Percentiles rank a stretch among this genome's conserved stretches.
phyloP scores from a whole-genome alignment of 1,140 invertebrate species.

The Steinernema khuongi region DNA sequence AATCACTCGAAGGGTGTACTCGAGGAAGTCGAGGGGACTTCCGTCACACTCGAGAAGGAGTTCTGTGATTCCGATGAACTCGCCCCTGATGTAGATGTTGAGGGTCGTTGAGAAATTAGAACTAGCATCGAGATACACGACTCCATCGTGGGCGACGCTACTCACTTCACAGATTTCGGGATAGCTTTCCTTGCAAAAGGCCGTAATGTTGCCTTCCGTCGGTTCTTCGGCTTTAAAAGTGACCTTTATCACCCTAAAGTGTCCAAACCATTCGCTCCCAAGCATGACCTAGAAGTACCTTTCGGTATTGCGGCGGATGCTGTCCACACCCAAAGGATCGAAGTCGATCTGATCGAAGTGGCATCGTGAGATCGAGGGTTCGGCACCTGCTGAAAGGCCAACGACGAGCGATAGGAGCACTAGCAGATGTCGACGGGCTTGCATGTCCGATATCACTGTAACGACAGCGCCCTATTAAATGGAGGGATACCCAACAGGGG shows the following conservation, averaged over 20 bases:
- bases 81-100: not conserved
- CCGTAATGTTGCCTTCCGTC: not conserved
- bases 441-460: too few species aligned
- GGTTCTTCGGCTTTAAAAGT: not conserved
- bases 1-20: conserved; percentile 24
- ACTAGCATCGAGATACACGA: not conserved
- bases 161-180: not conserved
- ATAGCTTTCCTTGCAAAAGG: not conserved
- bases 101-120: not conserved
- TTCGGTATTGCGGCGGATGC: not conserved
- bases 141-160: not conserved
- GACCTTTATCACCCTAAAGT: not conserved
- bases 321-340: not conserved
- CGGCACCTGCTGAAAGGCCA: too few species aligned
- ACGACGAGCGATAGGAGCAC: too few species aligned
- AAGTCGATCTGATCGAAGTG: too few species aligned
- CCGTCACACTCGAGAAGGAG: not conserved
- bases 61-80: not conserved
- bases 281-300: not conserved
- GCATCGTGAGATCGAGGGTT: too few species aligned
- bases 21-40: not conserved
- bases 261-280: not conserved
- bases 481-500: too few species aligned
- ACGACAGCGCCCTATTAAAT: too few species aligned
- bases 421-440: too few species aligned